Evolutionary conservation across 2,113 vertebrate species (phyloP).

Genomic region (Proterorhinus semilunaris): DNA sequence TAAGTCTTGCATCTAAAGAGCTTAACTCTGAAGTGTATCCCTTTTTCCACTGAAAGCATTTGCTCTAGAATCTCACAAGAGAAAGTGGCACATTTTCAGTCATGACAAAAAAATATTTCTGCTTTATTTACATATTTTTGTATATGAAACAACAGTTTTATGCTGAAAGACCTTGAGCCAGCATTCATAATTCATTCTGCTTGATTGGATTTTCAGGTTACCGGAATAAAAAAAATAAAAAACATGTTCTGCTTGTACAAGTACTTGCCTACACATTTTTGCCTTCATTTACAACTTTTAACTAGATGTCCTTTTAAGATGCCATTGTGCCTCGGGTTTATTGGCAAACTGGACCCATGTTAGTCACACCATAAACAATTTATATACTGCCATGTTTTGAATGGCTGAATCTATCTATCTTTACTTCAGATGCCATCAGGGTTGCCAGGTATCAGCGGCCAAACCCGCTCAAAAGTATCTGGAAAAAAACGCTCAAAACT

Average conservation of each 20-base stretch:
- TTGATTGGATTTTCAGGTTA: background rate
- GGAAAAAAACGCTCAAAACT: too few relatives aligned
- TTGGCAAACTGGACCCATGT: background rate
- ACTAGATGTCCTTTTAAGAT: background rate
- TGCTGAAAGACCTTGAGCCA: background rate
- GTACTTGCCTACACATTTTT: background rate
- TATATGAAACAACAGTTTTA: background rate
- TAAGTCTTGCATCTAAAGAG: background rate
- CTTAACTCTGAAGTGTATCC: background rate
- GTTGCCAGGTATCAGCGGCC: background rate
- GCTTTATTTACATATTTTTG: slow-evolving; percentile 12
- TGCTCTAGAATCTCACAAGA: background rate
- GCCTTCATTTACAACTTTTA: background rate
- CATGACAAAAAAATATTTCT: slow-evolving; percentile 6
- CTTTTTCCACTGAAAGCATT: background rate
- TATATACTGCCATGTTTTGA: background rate
- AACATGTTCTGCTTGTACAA: background rate
- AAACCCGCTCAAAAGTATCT: too few relatives aligned
- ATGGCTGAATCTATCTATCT: background rate
- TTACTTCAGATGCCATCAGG: background rate
- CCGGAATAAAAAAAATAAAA: background rate
- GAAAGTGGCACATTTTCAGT: slow-evolving; percentile 6
- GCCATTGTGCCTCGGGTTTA: background rate
- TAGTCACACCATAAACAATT: background rate
- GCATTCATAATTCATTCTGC: background rate